Evolutionary conservation across 2,797 vertebrate species (phyloP), one percentile per base, ranked within the genome.

Genomic region (Acestrorhynchus altus): DNA sequence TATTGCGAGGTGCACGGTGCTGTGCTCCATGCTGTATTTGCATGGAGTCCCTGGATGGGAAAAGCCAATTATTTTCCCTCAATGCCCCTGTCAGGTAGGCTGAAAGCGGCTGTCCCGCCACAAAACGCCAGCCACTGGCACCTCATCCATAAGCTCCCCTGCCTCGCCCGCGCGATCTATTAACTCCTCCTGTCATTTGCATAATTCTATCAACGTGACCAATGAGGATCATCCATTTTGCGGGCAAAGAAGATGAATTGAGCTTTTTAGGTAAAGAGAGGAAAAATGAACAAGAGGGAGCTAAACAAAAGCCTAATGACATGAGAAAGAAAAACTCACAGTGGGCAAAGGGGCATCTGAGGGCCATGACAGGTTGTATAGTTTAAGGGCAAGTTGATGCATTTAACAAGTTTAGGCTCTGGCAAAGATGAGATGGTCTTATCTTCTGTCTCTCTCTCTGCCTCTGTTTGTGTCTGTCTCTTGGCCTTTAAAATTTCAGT

Each of bases 11-110:
- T 83, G 83, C 72, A 79, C 71, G 85, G 79, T 72, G 82, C 83
- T 75, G 84, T 54, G 85, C 87, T 90, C 83, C 79, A 67, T 72
- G 51, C 86, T 73, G 73, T 83, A 88, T 91, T 90, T 93, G 90
- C 90, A 90, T 90, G 86, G 83, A 82, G 86, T 79, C 86, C 86
- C 86, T 79, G 88, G 85, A 78, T 89, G 11, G 82, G 84, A 91
- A 90, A 79, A 93, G 88, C 88, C 92, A 93, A 92, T 94, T 92
- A 92, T 92, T 92, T 91, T 91, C 91, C 90, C 87, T 90, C 90
- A 91, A 86, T 90, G 87, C 79, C 88, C 89, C 92, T 92, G 92
- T 93, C 92, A 93, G 91, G 87, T 91, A 89, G 87, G 86, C 90
- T 90, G 89, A 92, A 91, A 92, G 90, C 83, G 72, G 83, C 88